phyloP scores from a whole-genome alignment of 2,888 invertebrate species.

The Caenorhabditis afra region DNA sequence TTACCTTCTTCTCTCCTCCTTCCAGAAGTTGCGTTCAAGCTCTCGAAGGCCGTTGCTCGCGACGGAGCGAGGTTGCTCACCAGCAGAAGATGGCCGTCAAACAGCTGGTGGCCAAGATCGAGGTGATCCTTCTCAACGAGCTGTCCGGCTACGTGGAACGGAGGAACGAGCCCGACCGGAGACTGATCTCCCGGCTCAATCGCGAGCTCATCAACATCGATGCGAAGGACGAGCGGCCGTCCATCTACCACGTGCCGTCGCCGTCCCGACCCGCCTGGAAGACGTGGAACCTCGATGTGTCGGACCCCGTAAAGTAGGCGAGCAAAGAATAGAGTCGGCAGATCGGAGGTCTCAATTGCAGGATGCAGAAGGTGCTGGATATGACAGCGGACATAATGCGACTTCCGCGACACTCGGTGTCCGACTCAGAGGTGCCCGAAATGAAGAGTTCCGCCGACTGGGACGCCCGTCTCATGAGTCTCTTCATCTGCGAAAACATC shows the following conservation, averaged over 20 bases:
- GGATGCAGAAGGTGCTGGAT: constrained; percentile 70
- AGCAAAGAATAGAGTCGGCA: neutral
- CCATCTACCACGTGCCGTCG: constrained; percentile 71
- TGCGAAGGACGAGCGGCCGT: constrained; percentile 63
- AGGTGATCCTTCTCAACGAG: constrained; percentile 70
- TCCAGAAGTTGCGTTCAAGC: constrained; percentile 67
- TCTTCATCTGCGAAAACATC: constrained; percentile 54
- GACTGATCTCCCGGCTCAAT: constrained; percentile 66
- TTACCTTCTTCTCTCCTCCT: neutral
- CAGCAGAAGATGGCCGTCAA: constrained; percentile 72
- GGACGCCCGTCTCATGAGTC: constrained; percentile 61
- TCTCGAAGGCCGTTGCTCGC: constrained; percentile 70
- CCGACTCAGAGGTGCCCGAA: constrained; percentile 25
- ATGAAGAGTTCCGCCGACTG: constrained; percentile 66
- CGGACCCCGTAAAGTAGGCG: constrained; percentile 62
- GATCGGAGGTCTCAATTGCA: constrained; percentile 25
- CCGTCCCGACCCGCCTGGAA: constrained; percentile 72
- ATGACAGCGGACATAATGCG: constrained; percentile 67
- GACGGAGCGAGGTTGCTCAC: constrained; percentile 67
- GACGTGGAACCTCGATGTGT: constrained; percentile 69
- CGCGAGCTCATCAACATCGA: constrained; percentile 64
- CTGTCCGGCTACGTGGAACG: constrained; percentile 65
- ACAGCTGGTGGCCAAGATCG: constrained; percentile 71
- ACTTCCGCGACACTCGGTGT: constrained; percentile 52
- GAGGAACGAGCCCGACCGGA: constrained; percentile 69